Base-by-base conservation (phyloP, 2,888 invertebrate genomes). In the Cordilura impudica region DNA sequence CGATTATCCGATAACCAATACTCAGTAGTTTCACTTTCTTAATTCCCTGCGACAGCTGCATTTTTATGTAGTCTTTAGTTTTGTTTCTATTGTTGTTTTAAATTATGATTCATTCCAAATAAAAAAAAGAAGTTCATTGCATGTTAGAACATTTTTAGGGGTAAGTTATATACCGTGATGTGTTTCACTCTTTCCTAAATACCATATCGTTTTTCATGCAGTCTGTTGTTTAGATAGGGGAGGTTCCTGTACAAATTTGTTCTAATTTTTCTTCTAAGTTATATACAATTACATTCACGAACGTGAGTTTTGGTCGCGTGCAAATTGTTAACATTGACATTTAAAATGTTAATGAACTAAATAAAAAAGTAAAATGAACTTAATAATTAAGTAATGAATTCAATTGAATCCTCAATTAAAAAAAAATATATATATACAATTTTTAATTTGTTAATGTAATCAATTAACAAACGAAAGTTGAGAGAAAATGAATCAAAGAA, bases 281-380 rank as follows among this genome's bases (percentile, higher is more conserved):
- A n/a, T n/a, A n/a, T n/a, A n/a, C 1, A 4, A 39, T 39, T 4
- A 12, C 35, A 4, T 39, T 39, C n/a, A 8, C 2, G 12, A 39
- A 39, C 35, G 4, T 1, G 35, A 39, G 18, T 60, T n/a, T 45
- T 35, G 66, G 70, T 81, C 76, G 81, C 81, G 77, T 81, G 81
- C 77, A 54, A 74, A 71, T 49, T 71, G 74, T 47, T 58, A 69
- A 58, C 69, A 69, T 69, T 69, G 69, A 69, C 69, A 69, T 69
- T 69, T 49, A 69, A 35, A 54, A 43, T 39, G 3, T 12, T n/a
- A 39, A 2, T 39, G 35, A n/a, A 39, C n/a, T 39, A 47, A 43
- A 49, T 7, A 14, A 26, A 2, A 47, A 45, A 43, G 16, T 21
- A 2, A 1, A 21, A 18, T 56, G 45, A 54, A 43, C 12, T 31